phyloP scores from a whole-genome alignment of 2,888 invertebrate genomes.

The Colostygia pectinataria region DNA sequence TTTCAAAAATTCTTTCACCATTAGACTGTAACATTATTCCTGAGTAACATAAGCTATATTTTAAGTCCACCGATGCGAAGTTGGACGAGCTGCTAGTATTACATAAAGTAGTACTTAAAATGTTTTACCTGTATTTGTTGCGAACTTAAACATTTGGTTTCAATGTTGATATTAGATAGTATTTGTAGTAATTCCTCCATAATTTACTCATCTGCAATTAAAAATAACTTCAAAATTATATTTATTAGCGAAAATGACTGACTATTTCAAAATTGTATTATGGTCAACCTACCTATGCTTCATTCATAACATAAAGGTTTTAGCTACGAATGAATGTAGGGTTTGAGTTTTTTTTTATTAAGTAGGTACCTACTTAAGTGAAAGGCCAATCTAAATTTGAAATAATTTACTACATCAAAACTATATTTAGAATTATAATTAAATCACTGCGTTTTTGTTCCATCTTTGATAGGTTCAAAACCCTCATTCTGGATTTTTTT shows the following conservation, averaged over 20 bases:
- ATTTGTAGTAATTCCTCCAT: constrained; percentile 46
- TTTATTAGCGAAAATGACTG: too few relatives aligned
- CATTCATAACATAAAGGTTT: not conserved
- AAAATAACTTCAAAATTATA: constrained; percentile 10
- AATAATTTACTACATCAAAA: constrained; percentile 69
- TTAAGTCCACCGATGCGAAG: too few relatives aligned
- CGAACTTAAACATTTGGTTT: constrained; percentile 26
- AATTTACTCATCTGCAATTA: constrained; percentile 41
- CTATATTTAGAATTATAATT: constrained; percentile 53
- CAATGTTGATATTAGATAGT: constrained; percentile 21
- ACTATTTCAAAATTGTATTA: too few relatives aligned
- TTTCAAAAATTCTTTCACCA: too few relatives aligned
- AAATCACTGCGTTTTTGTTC: constrained; percentile 46
- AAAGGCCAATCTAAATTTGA: constrained; percentile 54
- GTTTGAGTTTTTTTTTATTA: too few relatives aligned
- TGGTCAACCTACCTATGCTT: constrained; percentile 14
- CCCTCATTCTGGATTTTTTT: constrained; percentile 93
- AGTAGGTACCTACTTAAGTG: constrained; percentile 38
- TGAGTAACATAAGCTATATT: too few relatives aligned
- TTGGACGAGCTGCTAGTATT: too few relatives aligned
- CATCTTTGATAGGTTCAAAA: constrained; percentile 88
- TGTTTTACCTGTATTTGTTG: constrained; percentile 56
- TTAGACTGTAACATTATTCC: too few relatives aligned
- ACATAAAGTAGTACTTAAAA: not conserved
- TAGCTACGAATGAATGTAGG: too few relatives aligned